These are phyloP conservation scores for Tenodera sinensis DNA, from an alignment of 2,888 invertebrate genomes.

Conservation along the genomic window DNA sequence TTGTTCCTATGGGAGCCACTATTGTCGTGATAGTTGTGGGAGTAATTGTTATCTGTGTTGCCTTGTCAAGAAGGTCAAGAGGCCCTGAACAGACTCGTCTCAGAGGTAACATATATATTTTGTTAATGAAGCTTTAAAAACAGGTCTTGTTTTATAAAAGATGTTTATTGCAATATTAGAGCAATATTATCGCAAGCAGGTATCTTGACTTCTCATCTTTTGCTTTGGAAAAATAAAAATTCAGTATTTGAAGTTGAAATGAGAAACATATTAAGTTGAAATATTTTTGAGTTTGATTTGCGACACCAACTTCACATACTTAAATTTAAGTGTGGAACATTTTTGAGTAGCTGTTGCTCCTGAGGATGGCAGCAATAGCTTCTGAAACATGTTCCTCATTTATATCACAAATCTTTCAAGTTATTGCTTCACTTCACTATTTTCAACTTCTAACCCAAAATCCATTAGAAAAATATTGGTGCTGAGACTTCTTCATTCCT, in stretches of 20 bases:
- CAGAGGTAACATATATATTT: constrained; percentile 57
- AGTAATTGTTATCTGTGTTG: constrained; percentile 85
- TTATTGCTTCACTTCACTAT: no score
- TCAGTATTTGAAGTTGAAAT: background rate
- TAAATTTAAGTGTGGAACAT: no score
- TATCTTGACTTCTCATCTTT: background rate
- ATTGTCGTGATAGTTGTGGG: constrained; percentile 87
- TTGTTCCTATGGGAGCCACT: constrained; percentile 86
- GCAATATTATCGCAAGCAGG: background rate
- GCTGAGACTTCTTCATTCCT: no score
- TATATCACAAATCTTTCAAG: no score
- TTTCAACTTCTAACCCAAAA: no score
- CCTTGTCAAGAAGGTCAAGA: constrained; percentile 70
- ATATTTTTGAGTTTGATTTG: no score
- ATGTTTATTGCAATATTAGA: background rate
- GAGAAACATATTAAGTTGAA: background rate
- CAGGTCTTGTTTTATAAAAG: background rate
- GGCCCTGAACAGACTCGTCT: constrained; percentile 68
- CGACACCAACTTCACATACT: no score
- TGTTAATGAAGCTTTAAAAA: no score
- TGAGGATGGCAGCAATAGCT: no score
- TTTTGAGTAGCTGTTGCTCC: no score
- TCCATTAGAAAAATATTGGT: no score
- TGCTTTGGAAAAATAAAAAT: background rate
- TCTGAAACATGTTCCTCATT: no score